Evolutionary conservation across 2,888 invertebrate species (phyloP).

Genomic region (Myopa tessellatipennis): DNA sequence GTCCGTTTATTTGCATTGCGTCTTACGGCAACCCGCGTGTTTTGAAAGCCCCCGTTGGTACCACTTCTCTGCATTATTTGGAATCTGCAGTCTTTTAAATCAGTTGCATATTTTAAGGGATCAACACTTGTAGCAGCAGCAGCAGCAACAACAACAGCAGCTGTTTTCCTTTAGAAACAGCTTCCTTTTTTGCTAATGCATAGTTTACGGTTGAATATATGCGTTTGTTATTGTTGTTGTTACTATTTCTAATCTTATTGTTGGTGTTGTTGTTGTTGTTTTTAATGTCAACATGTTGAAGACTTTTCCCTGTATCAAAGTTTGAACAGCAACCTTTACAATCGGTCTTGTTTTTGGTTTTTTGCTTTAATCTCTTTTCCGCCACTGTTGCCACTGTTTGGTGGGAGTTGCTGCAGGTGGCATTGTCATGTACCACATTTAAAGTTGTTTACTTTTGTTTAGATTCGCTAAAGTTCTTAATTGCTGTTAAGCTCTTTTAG

Average conservation of each 20-base stretch:
- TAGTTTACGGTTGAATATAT: constrained; percentile 40
- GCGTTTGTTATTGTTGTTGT: constrained; percentile 23
- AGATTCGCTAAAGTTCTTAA: constrained; percentile 44
- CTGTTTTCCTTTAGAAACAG: not conserved
- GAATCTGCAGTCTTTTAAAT: too few relatives aligned
- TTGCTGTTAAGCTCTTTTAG: constrained; percentile 32
- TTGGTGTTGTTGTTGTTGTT: constrained; percentile 32
- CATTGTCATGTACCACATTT: not conserved
- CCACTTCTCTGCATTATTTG: too few relatives aligned
- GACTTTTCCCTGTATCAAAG: not conserved
- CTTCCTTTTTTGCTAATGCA: constrained; percentile 10
- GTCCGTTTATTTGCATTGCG: not conserved
- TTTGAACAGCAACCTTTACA: not conserved
- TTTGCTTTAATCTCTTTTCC: too few relatives aligned
- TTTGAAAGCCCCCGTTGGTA: too few relatives aligned
- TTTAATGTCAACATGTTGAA: not conserved
- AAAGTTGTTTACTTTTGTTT: constrained; percentile 10
- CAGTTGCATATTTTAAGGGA: too few relatives aligned
- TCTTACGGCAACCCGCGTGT: not conserved
- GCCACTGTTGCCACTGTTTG: not conserved
- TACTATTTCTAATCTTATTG: constrained; percentile 24
- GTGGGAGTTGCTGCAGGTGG: constrained; percentile 33
- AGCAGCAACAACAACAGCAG: not conserved
- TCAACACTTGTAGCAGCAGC: too few relatives aligned
- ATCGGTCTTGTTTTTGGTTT: too few relatives aligned